Percentiles rank a stretch among this genome's conserved stretches.
phyloP scores from a whole-genome alignment of 2,888 invertebrate species.

The Drosophila conformis region DNA sequence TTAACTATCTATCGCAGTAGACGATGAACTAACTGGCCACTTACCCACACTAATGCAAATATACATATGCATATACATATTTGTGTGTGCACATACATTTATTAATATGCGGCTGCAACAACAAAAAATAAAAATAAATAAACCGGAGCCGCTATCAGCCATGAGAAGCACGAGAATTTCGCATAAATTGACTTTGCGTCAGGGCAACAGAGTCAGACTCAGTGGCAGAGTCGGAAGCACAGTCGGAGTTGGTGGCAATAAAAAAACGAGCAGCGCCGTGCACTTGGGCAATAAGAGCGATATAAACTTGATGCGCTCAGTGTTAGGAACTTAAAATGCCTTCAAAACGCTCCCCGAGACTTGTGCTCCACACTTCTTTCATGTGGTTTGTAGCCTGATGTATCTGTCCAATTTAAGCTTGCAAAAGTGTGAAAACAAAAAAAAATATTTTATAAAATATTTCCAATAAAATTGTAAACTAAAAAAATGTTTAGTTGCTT shows the following conservation, averaged over 20 bases:
- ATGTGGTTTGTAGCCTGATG: not conserved
- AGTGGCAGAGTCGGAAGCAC: not conserved
- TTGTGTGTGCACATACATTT: constrained; percentile 33
- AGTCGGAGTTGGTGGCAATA: not conserved
- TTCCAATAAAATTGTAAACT: not conserved
- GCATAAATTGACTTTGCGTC: constrained; percentile 64
- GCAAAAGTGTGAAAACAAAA: not conserved
- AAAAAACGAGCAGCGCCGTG: not conserved
- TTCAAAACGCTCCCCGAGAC: constrained; percentile 12
- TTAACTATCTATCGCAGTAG: constrained; percentile 37
- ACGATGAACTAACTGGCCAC: constrained; percentile 42
- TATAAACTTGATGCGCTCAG: constrained; percentile 41
- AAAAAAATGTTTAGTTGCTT: not conserved
- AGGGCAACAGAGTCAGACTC: constrained; percentile 1
- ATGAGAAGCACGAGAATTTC: constrained; percentile 75
- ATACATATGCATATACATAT: constrained; percentile 5
- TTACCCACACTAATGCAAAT: constrained; percentile 42
- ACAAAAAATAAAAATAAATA: not conserved
- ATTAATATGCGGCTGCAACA: constrained; percentile 43
- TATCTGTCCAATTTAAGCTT: not conserved
- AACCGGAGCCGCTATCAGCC: constrained; percentile 42
- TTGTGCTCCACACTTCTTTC: not conserved
- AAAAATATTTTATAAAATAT: not conserved
- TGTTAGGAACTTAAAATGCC: constrained; percentile 15
- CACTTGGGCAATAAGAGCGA: constrained; percentile 44